These are phyloP conservation scores for Heterodera schachtii DNA, from an alignment of 1,140 invertebrate genomes.

Conservation along the genomic window DNA sequence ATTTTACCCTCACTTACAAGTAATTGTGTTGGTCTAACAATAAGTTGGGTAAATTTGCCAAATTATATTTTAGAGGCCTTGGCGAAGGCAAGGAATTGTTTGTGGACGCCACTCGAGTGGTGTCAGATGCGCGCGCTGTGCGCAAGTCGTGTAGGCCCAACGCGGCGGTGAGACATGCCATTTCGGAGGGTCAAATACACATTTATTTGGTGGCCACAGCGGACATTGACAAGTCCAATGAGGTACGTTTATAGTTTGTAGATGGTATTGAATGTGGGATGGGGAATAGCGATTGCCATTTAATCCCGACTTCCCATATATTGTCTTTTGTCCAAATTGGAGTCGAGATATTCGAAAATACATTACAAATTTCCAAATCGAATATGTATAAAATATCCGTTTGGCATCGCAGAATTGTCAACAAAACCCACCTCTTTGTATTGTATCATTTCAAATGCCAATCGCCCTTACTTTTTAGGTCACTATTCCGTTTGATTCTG, in stretches of 20 bases:
- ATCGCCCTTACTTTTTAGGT: conserved; percentile 30
- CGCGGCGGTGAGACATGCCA: conserved; percentile 37
- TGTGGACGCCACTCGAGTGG: conserved; percentile 36
- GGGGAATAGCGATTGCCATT: no score
- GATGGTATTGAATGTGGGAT: no score
- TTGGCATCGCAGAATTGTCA: no score
- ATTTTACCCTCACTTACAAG: conserved; percentile 27
- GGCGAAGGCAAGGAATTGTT: conserved; percentile 30
- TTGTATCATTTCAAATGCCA: neutral
- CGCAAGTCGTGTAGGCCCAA: conserved; percentile 45
- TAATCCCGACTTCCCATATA: neutral
- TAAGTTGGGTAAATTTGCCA: neutral
- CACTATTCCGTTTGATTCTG: conserved; percentile 51
- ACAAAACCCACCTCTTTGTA: no score
- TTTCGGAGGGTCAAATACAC: conserved; percentile 38
- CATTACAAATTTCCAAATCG: no score
- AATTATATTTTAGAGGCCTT: conserved; percentile 30
- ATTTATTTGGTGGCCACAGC: conserved; percentile 42
- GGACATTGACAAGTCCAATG: conserved; percentile 37
- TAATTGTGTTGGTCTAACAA: neutral
- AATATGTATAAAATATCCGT: no score
- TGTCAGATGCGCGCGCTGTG: conserved; percentile 29
- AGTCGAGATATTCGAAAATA: no score
- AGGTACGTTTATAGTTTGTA: conserved; percentile 28
- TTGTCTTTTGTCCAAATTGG: neutral